Percentiles rank a stretch among this genome's conserved stretches.
These are phyloP conservation scores for Iselma pallidipennis DNA, from an alignment of 2,888 invertebrate genomes.

Conservation along the genomic window DNA sequence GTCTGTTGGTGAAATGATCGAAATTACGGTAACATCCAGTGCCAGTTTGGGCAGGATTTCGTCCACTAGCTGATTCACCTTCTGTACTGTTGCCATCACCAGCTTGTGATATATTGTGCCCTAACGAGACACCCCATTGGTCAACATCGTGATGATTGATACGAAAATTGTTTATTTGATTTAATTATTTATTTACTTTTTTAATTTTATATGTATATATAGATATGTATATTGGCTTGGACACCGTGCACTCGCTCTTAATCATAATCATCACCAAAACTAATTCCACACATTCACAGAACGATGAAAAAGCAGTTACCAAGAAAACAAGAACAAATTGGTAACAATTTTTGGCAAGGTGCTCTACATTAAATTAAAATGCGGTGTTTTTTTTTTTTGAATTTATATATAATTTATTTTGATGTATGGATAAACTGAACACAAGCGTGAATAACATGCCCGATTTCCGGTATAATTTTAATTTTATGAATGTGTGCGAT, in stretches of 20 bases:
- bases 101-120: slow-evolving; percentile 89
- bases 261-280: slow-evolving; percentile 27
- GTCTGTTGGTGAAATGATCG: slow-evolving; percentile 66
- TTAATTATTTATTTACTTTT: neutral
- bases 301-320: slow-evolving; percentile 28
- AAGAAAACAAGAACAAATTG: slow-evolving; percentile 17
- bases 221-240: neutral
- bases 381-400: neutral
- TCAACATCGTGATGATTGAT: slow-evolving; percentile 15
- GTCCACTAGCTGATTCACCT: slow-evolving; percentile 60
- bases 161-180: neutral
- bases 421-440: slow-evolving; percentile 24
- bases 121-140: slow-evolving; percentile 60
- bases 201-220: too few species aligned
- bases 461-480: slow-evolving; percentile 24
- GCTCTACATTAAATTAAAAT: slow-evolving; percentile 27
- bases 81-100: slow-evolving; percentile 80
- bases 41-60: slow-evolving; percentile 72
- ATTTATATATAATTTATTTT: neutral
- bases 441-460: slow-evolving; percentile 39
- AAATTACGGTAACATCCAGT: slow-evolving; percentile 79
- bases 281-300: slow-evolving; percentile 27
- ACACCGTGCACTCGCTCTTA: slow-evolving; percentile 24
- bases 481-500: slow-evolving; percentile 49
- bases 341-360: slow-evolving; percentile 26